Evolutionary conservation across 2,888 invertebrate species (phyloP).

Genomic region (Drosophila kanekoi): DNA sequence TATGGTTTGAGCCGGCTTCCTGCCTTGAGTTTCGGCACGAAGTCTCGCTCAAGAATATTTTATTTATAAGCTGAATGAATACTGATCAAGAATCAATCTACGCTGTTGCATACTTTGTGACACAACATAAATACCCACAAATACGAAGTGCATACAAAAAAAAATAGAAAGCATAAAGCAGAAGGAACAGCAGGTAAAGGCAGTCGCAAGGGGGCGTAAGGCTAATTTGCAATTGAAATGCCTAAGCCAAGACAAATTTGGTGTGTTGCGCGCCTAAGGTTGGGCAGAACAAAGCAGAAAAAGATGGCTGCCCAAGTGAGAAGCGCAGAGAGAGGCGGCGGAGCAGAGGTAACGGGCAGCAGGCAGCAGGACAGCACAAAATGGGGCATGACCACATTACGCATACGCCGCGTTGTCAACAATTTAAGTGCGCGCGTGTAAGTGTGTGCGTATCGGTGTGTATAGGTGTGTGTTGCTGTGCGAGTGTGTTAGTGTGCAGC

Average conservation of each 20-base stretch:
- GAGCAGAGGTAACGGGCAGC: neutral
- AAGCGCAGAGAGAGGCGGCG: neutral
- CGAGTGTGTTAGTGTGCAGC: neutral
- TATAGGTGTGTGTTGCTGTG: constrained; percentile 12
- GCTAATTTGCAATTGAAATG: constrained; percentile 78
- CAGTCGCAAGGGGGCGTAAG: constrained; percentile 13
- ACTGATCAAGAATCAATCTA: too few species aligned
- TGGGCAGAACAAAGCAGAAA: constrained; percentile 15
- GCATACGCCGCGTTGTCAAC: constrained; percentile 64
- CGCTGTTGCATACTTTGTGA: neutral
- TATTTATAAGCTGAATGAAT: too few species aligned
- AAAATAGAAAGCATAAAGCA: neutral
- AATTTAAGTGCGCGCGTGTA: constrained; percentile 37
- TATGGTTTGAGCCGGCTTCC: too few species aligned
- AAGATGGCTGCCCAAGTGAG: neutral
- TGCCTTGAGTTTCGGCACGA: too few species aligned
- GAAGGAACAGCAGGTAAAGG: neutral
- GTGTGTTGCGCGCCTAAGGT: constrained; percentile 34
- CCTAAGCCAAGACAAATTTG: constrained; percentile 68
- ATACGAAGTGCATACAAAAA: neutral
- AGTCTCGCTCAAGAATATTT: too few species aligned
- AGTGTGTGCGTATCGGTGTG: constrained; percentile 9
- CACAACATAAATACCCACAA: neutral
- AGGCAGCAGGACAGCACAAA: constrained; percentile 19
- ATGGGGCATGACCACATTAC: constrained; percentile 56